A percentile compares a stretch with the other conserved stretches of the same genome.
These are phyloP conservation scores for Lagopus muta DNA, from an alignment of 2,113 vertebrate species.

Conservation along the genomic window DNA sequence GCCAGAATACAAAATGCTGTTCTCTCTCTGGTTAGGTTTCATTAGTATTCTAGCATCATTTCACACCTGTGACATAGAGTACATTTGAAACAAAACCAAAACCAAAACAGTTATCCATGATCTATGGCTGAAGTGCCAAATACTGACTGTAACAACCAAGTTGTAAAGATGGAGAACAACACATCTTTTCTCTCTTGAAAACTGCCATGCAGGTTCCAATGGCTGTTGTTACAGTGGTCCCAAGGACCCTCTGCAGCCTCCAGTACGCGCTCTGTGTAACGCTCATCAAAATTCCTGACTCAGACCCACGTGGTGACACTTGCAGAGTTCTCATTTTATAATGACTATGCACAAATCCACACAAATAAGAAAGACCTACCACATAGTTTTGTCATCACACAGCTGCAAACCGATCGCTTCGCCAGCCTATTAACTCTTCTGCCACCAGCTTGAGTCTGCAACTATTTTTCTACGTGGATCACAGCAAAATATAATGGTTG, in stretches of 20 bases:
- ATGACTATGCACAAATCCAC: neutral
- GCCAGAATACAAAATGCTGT: neutral
- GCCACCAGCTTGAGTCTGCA: neutral
- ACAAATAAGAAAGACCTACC: neutral
- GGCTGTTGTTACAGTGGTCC: neutral
- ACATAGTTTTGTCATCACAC: neutral
- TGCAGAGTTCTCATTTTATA: neutral
- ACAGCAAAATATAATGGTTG: neutral
- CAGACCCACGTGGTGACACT: neutral
- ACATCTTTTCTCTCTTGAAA: neutral
- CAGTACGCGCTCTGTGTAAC: neutral
- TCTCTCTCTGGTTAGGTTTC: neutral
- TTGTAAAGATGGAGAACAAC: neutral
- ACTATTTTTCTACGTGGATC: neutral
- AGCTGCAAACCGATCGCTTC: neutral
- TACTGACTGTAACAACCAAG: neutral
- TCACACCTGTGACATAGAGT: neutral
- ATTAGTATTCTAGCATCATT: neutral
- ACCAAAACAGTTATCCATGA: fast-evolving
- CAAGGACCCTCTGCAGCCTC: neutral
- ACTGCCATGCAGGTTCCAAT: neutral
- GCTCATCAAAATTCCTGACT: neutral
- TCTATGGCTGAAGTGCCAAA: neutral
- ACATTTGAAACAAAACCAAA: neutral
- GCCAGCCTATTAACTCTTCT: neutral